Evolutionary conservation across 2,888 invertebrate species (phyloP).

Genomic region (Tinea semifulvella): DNA sequence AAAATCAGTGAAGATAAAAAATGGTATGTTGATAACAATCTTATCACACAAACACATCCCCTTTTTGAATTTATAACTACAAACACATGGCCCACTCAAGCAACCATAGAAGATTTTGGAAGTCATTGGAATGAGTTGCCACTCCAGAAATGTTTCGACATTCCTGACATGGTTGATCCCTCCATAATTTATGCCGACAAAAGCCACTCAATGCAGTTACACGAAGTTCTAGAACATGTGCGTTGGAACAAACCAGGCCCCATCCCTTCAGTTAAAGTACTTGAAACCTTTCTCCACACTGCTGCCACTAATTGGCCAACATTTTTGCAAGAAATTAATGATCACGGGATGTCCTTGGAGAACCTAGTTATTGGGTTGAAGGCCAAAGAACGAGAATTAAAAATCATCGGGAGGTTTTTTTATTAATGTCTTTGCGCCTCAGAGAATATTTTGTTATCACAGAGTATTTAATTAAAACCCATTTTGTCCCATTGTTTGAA

Average conservation of each 20-base stretch:
- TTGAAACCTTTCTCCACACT: neutral
- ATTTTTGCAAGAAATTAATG: neutral
- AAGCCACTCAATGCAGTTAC: neutral
- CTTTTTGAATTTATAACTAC: neutral
- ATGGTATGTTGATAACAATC: neutral
- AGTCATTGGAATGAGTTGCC: neutral
- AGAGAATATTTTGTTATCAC: constrained; percentile 9
- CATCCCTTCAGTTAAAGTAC: neutral
- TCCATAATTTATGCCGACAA: neutral
- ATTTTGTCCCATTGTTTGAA: constrained; percentile 3
- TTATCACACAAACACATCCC: neutral
- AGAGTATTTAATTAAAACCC: neutral
- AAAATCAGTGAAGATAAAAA: neutral
- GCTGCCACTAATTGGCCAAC: too few relatives aligned
- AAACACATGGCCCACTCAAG: constrained; percentile 4
- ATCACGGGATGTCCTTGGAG: neutral
- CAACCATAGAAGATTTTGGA: neutral
- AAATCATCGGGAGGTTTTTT: constrained; percentile 7
- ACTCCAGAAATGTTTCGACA: constrained; percentile 5
- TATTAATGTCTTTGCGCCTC: constrained; percentile 1
- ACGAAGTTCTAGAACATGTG: neutral
- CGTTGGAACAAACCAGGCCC: neutral
- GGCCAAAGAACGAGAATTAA: constrained; percentile 6
- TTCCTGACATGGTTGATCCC: neutral
- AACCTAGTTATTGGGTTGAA: constrained; percentile 1